Percentiles rank a stretch among this genome's conserved stretches.
Conservation (phyloP, 2,113 vertebrate species). For the Danio rerio region DNA sequence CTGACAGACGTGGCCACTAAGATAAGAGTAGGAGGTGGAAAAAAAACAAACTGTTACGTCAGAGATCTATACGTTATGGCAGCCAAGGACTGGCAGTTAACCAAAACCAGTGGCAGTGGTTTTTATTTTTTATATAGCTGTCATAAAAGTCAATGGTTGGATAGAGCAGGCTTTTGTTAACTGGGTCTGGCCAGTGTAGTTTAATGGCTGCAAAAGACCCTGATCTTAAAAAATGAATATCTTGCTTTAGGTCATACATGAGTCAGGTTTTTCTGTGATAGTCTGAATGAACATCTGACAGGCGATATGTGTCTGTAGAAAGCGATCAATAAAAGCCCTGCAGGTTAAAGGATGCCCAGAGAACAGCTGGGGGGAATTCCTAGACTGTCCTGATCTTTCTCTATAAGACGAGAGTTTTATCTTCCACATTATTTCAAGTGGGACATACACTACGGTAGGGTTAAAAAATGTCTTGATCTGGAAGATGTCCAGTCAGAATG, state of each 20-base stretch:
- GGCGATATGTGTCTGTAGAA: conserved; percentile 41
- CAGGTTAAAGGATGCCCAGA: conserved; percentile 54
- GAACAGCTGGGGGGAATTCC: conserved; percentile 55
- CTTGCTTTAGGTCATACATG: conserved; percentile 54
- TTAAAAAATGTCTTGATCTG: too few relatives aligned
- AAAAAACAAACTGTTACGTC: conserved; percentile 59
- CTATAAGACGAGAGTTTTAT: conserved; percentile 18
- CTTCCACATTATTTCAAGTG: not conserved
- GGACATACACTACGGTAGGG: too few relatives aligned
- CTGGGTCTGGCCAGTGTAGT: conserved; percentile 9
- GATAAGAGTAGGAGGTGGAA: conserved; percentile 54
- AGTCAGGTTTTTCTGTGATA: conserved; percentile 27
- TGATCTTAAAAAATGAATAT: conserved; percentile 50
- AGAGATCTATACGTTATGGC: conserved; percentile 42
- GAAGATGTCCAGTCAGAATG: too few relatives aligned
- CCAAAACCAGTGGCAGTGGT: not conserved
- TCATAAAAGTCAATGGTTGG: conserved; percentile 2
- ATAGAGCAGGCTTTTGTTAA: not conserved
- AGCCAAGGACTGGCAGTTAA: conserved; percentile 30
- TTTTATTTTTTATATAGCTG: not conserved
- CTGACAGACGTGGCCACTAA: conserved; percentile 53
- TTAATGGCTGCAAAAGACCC: conserved; percentile 39
- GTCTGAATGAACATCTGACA: conserved; percentile 41
- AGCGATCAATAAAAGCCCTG: conserved; percentile 44
- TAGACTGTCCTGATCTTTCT: conserved; percentile 1